Evolutionary conservation across 2,888 invertebrate species (phyloP).

Genomic region (Drosophila buzzatii): DNA sequence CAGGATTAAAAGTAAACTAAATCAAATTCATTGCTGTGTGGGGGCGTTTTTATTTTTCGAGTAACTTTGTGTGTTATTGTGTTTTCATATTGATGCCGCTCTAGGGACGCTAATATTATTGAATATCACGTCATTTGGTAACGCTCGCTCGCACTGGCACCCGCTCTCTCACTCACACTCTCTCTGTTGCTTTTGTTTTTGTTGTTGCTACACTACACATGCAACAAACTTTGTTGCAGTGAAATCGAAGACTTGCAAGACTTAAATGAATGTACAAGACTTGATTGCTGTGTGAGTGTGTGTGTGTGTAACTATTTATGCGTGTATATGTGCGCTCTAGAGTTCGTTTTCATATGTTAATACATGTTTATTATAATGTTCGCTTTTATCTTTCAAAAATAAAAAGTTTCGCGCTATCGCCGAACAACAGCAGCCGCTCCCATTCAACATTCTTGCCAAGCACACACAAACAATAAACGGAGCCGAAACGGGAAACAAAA

Average conservation of each 20-base stretch:
- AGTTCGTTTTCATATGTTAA: slow-evolving; percentile 60
- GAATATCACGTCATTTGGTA: slow-evolving; percentile 62
- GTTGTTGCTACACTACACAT: slow-evolving; percentile 36
- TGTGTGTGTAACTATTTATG: slow-evolving; percentile 2
- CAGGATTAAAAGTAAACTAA: background rate
- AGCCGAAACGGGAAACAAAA: slow-evolving; percentile 24
- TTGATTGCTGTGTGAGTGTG: slow-evolving; percentile 30
- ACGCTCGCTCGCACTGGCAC: slow-evolving; percentile 38
- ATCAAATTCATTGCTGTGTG: slow-evolving; percentile 12
- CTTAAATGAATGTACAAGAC: slow-evolving; percentile 53
- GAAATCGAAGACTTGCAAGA: slow-evolving; percentile 68
- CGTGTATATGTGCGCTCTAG: slow-evolving; percentile 14
- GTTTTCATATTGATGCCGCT: slow-evolving; percentile 31
- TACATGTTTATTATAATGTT: slow-evolving; percentile 45
- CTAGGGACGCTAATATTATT: slow-evolving; percentile 59
- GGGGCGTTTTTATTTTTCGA: slow-evolving; percentile 48
- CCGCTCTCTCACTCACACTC: slow-evolving; percentile 11
- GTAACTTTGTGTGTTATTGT: slow-evolving; percentile 29
- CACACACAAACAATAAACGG: slow-evolving; percentile 26
- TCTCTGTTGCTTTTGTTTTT: slow-evolving; percentile 40
- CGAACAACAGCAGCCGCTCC: slow-evolving; percentile 73
- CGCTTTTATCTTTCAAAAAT: slow-evolving; percentile 57
- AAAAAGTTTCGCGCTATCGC: slow-evolving; percentile 74
- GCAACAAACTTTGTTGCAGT: slow-evolving; percentile 46
- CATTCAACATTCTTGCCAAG: slow-evolving; percentile 57